Evolutionary conservation across 2,888 invertebrate species (phyloP).

Genomic region (Abscondita cerata): DNA sequence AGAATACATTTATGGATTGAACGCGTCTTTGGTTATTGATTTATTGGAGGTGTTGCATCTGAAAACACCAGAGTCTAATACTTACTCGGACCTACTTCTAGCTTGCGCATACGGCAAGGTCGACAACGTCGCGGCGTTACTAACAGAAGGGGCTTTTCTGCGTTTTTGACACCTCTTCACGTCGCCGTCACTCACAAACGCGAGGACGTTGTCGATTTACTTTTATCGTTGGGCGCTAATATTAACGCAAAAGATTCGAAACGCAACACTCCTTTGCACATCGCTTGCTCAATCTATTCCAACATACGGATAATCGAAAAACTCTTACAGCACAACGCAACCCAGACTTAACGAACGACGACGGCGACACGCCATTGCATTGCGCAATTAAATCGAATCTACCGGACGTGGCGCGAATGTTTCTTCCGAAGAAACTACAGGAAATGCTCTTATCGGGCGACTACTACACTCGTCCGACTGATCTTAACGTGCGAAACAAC

Average conservation of each 20-base stretch:
- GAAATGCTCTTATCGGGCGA: neutral
- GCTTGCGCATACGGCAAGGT: slow-evolving; percentile 7
- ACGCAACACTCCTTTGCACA: slow-evolving; percentile 7
- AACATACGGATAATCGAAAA: neutral
- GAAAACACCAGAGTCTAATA: neutral
- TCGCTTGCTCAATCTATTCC: neutral
- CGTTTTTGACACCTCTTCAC: slow-evolving; percentile 6
- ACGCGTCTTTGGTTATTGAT: neutral
- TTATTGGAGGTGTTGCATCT: slow-evolving; percentile 2
- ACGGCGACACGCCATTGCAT: slow-evolving; percentile 13
- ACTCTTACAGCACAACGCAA: neutral
- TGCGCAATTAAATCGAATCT: neutral
- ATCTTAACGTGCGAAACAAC: neutral
- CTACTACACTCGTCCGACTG: neutral
- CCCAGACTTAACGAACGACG: neutral
- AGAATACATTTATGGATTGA: neutral
- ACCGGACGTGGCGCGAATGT: neutral
- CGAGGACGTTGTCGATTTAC: neutral
- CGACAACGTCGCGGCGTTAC: neutral
- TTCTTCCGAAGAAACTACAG: neutral
- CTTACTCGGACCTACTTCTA: neutral
- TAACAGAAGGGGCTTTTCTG: neutral
- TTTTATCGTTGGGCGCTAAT: neutral
- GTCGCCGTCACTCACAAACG: neutral
- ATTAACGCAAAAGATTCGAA: neutral